Base-by-base conservation (phyloP, 2,888 invertebrate genomes). In the Schizotus pectinicornis region DNA sequence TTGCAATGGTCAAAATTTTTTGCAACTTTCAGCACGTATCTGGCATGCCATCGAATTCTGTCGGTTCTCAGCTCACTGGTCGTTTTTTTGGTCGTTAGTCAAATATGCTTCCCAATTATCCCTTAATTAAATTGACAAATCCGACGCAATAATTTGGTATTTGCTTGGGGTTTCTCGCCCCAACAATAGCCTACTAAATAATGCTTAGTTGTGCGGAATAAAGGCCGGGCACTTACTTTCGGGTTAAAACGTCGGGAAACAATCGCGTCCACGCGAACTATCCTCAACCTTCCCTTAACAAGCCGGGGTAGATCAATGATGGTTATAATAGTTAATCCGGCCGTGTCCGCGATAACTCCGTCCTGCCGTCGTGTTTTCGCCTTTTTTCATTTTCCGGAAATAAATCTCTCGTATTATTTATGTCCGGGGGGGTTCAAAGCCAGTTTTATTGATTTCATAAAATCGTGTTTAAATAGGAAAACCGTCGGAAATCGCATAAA, bases 51-150 rank as follows among this genome's bases (percentile, higher is more conserved):
- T 11, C 36, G 22, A 13, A 35, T 8, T 11, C 48, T 35, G 38
- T 37, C 38, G 41, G n/a, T n/a, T n/a, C n/a, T n/a, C n/a, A n/a
- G n/a, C n/a, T n/a, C n/a, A n/a, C n/a, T n/a, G n/a, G 41, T 33
- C 8, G 41, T 50, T 50, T 50, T 50, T 50, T 50, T 14, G 7
- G 13, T 22, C 45, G 41, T 33, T 47, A 41, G 33, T 54, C 39
- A 47, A 54, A 36, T 37, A 49, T 55, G 57, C 61, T 59, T 57
- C 45, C 50, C 61, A 63, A 63, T 63, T 63, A 59, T 53, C 61
- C 59, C 58, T 61, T 59, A 64, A 64, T 64, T 64, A 56, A 61
- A 61, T 56, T 59, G 61, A 56, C 61, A 63, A 61, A 63, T 63
- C 56, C 63, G 31, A 47, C 39, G 43, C 57, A 39, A 59, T 63